These are phyloP conservation scores for Cichlasoma orientale DNA, from an alignment of 2,797 vertebrate species.

Conservation along the genomic window DNA sequence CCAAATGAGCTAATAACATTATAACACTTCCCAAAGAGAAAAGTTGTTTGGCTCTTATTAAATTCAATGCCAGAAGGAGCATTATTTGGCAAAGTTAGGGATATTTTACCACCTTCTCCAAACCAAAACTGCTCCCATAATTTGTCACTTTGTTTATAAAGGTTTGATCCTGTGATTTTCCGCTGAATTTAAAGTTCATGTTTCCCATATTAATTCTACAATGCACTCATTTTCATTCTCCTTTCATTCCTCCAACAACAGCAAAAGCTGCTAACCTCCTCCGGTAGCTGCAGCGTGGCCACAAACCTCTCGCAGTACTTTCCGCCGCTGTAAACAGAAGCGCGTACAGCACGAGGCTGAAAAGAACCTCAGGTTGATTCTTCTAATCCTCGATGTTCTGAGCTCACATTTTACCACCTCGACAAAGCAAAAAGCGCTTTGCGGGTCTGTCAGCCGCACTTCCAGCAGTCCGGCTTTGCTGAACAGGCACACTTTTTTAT, in stretches of 20 bases:
- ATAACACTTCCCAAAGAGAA: background rate
- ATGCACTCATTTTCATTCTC: background rate
- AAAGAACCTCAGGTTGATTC: conserved; percentile 24
- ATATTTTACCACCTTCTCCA: conserved; percentile 10
- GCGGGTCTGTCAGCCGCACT: conserved; percentile 37
- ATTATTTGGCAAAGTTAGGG: background rate
- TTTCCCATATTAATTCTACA: background rate
- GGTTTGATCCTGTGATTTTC: background rate
- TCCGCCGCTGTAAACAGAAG: conserved; percentile 27
- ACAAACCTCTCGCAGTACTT: conserved; percentile 35
- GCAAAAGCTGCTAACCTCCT: conserved; percentile 32
- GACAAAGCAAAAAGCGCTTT: conserved; percentile 35
- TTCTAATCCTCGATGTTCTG: conserved; percentile 17
- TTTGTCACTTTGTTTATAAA: background rate
- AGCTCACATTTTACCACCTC: conserved; percentile 24
- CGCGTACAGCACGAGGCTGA: conserved; percentile 3
- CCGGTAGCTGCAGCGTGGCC: conserved; percentile 21
- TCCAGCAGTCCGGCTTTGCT: conserved; percentile 41
- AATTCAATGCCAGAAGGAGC: too few species aligned
- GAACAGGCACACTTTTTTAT: conserved; percentile 19
- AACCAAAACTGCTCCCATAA: conserved; percentile 14
- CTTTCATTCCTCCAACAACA: background rate
- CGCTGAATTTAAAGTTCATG: conserved; percentile 9
- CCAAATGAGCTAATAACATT: background rate
- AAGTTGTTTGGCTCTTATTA: too few species aligned